Conservation (phyloP, 2,797 vertebrate species). For the Betta splendens region DNA sequence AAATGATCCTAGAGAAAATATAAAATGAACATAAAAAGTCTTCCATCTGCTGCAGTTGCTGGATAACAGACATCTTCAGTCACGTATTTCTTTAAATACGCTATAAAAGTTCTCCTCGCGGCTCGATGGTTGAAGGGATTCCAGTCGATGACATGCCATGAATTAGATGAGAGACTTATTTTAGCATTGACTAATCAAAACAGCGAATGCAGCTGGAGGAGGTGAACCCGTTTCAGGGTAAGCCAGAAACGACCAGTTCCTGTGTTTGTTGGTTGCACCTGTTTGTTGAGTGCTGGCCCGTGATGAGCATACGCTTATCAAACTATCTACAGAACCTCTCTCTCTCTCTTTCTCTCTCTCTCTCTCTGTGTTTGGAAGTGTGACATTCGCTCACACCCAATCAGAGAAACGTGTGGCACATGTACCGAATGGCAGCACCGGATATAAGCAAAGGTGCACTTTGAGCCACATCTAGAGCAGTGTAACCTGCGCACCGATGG, state of each 20-base stretch:
- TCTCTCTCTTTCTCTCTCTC: conserved; percentile 25
- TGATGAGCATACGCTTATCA: conserved; percentile 65
- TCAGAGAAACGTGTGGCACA: conserved; percentile 36
- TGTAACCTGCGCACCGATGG: conserved; percentile 18
- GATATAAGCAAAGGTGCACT: conserved; percentile 59
- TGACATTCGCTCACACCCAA: conserved; percentile 31
- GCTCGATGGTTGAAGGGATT: neutral
- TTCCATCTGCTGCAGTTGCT: neutral
- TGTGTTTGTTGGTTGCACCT: conserved; percentile 71
- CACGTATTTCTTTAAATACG: neutral
- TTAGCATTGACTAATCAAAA: conserved; percentile 23
- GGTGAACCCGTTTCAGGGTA: conserved; percentile 32
- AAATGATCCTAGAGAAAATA: neutral
- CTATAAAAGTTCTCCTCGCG: neutral
- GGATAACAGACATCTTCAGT: neutral
- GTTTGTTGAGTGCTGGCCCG: conserved; percentile 56
- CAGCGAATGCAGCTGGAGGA: conserved; percentile 37
- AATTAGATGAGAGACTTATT: neutral
- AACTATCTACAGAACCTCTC: conserved; percentile 60
- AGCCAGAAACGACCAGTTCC: conserved; percentile 55
- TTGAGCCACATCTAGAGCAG: conserved; percentile 55
- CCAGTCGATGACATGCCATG: neutral
- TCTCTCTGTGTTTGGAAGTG: conserved; percentile 33
- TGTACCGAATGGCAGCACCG: conserved; percentile 28
- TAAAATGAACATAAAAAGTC: neutral